Percentiles rank a stretch among this genome's conserved stretches.
These are phyloP conservation scores for Eretmodus cyanostictus DNA, from an alignment of 2,113 vertebrate species.

Conservation along the genomic window DNA sequence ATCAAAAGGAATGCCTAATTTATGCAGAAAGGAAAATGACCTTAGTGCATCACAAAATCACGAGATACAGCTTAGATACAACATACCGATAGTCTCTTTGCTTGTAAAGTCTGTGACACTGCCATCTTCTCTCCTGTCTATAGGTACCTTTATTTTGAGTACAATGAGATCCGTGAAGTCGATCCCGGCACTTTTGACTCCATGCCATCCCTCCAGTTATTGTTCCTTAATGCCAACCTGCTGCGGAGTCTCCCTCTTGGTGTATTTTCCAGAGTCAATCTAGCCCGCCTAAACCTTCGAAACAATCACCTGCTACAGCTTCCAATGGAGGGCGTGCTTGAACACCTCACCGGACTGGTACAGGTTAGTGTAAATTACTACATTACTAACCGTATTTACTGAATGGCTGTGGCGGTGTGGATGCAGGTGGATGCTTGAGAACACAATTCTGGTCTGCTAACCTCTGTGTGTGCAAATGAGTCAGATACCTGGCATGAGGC, in stretches of 20 bases:
- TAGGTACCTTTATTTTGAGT: conserved; percentile 94
- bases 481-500: conserved; percentile 11
- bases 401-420: conserved; percentile 25
- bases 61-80: background rate
- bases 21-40: background rate
- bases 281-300: conserved; percentile 89
- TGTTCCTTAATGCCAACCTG: conserved; percentile 94
- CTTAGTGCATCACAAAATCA: background rate
- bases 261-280: conserved; percentile 85
- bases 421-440: conserved; percentile 71
- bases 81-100: background rate
- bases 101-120: background rate
- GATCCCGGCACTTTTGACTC: conserved; percentile 89
- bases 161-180: conserved; percentile 91
- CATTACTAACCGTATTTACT: background rate
- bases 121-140: background rate
- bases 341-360: conserved; percentile 90
- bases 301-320: conserved; percentile 93
- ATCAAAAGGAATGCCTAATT: background rate
- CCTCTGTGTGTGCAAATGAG: background rate
- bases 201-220: conserved; percentile 90
- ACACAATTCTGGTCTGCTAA: background rate
- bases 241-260: conserved; percentile 85
- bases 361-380: conserved; percentile 74
- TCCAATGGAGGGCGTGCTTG: conserved; percentile 87